Base-by-base conservation (phyloP, 2,113 vertebrate species). In the Silurus glanis region DNA sequence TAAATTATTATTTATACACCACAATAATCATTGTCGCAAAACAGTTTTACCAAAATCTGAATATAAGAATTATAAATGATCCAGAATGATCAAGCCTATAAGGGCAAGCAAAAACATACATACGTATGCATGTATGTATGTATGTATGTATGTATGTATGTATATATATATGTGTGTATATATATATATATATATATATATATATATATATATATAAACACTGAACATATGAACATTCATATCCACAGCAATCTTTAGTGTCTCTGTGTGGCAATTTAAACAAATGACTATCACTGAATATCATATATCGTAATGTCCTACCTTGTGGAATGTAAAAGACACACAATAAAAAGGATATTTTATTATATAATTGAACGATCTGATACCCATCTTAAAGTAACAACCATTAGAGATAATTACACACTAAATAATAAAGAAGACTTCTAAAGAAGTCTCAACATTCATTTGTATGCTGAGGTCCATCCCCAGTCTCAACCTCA, bases 351-450 rank as follows among this genome's bases (percentile, higher is more conserved):
- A 21, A 66, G 56, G 28, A 75, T 17, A 80, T 69, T 83, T 83
- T 58, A 45, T 85, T 56, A 67, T 47, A 28, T 82, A 66, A 89
- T 86, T 85, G 53, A 86, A 88, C 85, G 82, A 86, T 83, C 56
- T 82, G 84, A 84, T 86, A 82, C 82, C 61, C 81, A 84, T 87
- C 61, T 78, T 78, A 23, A 85, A 87, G 45, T 69, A 89, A 79
- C 75, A 76, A 83, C 83, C 80, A 82, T 85, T 81, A 78, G 87
- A 80, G 69, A 79, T 79, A 85, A 90, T 90, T 87, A 87, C 82
- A 87, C 59, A 79, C 49, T 87, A 80, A 88, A 86, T 86, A 90
- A 69, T 86, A 74, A 87, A 84, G 62, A 88, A 83, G 69, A 86
- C 67, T 62, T 86, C 83, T 82, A 85, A 83, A 83, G n/a, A 19